Conservation (phyloP, 1,140 invertebrate species). For the Scaptomyza montana region DNA sequence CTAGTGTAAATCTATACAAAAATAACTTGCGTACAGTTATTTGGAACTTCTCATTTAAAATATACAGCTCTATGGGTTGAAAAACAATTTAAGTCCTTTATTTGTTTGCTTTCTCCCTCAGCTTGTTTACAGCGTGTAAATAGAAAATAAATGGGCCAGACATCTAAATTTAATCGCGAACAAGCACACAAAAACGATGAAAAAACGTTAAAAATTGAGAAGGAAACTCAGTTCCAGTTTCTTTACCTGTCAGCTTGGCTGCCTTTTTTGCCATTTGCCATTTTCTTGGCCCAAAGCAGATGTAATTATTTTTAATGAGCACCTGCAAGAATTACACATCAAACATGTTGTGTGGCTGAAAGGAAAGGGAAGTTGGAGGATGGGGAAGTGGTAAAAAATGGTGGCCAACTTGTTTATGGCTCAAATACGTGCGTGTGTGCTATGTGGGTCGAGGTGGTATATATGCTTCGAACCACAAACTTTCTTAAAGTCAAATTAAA, state of each 20-base stretch:
- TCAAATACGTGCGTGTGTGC: slow-evolving; percentile 27
- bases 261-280: slow-evolving; percentile 61
- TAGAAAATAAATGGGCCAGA: slow-evolving; percentile 49
- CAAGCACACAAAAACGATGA: neutral
- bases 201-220: slow-evolving; percentile 6
- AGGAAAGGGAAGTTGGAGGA: neutral
- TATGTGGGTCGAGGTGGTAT: slow-evolving; percentile 66
- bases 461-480: slow-evolving; percentile 21
- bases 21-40: neutral
- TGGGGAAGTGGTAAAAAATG: neutral
- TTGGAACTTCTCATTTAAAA: neutral
- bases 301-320: slow-evolving; percentile 82
- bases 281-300: slow-evolving; percentile 72
- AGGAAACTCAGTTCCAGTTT: slow-evolving; percentile 42
- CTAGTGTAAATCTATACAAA: no score
- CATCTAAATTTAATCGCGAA: slow-evolving; percentile 45
- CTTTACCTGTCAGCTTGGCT: slow-evolving; percentile 64
- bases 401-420: slow-evolving; percentile 39
- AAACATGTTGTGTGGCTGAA: slow-evolving; percentile 50
- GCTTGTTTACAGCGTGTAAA: slow-evolving; percentile 46
- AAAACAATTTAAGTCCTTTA: slow-evolving; percentile 24
- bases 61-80: neutral
- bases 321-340: slow-evolving; percentile 79
- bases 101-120: slow-evolving; percentile 24
- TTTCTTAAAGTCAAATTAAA: slow-evolving; percentile 45